phyloP scores from a whole-genome alignment of 2,888 invertebrate genomes.

The Conistra vaccinii region DNA sequence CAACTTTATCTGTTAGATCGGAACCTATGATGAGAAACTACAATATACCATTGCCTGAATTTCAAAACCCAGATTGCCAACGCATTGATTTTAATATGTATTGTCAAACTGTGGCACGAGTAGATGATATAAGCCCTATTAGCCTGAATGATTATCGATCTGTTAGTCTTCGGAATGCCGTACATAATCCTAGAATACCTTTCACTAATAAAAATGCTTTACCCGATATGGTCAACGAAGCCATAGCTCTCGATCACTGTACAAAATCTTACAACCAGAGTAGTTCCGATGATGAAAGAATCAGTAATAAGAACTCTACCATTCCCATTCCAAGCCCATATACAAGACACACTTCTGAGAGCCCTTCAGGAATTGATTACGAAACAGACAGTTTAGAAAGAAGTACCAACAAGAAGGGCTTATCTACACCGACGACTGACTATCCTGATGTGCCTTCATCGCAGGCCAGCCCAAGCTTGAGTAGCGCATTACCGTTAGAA shows the following conservation, averaged over 20 bases:
- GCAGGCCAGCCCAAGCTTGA: constrained; percentile 94
- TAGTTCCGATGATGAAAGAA: constrained; percentile 86
- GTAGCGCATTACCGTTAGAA: constrained; percentile 94
- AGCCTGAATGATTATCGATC: constrained; percentile 76
- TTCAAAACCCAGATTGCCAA: constrained; percentile 73
- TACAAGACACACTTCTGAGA: constrained; percentile 80
- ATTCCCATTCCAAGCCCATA: constrained; percentile 73
- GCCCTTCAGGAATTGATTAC: constrained; percentile 91
- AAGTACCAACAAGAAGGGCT: constrained; percentile 88
- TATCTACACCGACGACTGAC: constrained; percentile 91
- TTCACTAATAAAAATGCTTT: constrained; percentile 82
- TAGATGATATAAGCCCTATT: constrained; percentile 81
- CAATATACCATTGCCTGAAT: constrained; percentile 85
- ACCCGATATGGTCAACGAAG: constrained; percentile 93
- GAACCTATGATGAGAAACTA: constrained; percentile 84
- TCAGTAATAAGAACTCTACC: constrained; percentile 68
- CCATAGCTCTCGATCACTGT: constrained; percentile 90
- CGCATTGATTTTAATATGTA: constrained; percentile 74
- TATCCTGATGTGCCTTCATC: constrained; percentile 92
- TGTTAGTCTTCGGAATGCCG: constrained; percentile 74
- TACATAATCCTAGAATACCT: constrained; percentile 73
- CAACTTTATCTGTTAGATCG: constrained; percentile 85
- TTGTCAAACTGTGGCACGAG: constrained; percentile 79
- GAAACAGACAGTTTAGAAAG: constrained; percentile 94
- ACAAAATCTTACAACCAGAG: constrained; percentile 83